Conservation (phyloP, 2,797 vertebrate species). For the Rhabdomys pumilio region DNA sequence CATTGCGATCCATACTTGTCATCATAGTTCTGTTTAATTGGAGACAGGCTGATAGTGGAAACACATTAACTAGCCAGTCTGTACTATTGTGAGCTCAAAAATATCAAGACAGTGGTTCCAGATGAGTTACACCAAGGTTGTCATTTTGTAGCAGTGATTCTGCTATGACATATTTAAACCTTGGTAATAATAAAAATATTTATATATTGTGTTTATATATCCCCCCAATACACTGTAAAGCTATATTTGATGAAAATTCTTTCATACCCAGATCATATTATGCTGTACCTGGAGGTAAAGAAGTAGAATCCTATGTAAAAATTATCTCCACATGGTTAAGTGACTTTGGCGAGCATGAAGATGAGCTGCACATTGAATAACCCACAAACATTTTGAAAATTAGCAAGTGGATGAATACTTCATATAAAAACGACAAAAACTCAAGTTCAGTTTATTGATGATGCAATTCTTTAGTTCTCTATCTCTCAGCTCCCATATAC, state of each 20-base stretch:
- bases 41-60: background rate
- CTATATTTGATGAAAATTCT: background rate
- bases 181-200: background rate
- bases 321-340: background rate
- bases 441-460: background rate
- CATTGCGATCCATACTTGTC: background rate
- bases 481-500: too few relatives aligned
- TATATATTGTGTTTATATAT: background rate
- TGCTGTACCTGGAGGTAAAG: background rate
- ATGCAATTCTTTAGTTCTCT: conserved; percentile 1
- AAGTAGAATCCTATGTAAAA: background rate
- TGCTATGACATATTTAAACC: background rate
- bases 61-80: background rate
- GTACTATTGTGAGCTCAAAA: background rate
- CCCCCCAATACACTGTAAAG: background rate
- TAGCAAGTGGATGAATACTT: background rate
- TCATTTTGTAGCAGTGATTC: background rate
- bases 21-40: background rate
- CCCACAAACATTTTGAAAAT: background rate
- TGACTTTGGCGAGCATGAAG: background rate
- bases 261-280: background rate
- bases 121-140: background rate
- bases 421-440: background rate
- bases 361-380: background rate
- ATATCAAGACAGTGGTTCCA: background rate